Conservation (phyloP, 2,797 vertebrate species). For the Peromyscus eremicus region DNA sequence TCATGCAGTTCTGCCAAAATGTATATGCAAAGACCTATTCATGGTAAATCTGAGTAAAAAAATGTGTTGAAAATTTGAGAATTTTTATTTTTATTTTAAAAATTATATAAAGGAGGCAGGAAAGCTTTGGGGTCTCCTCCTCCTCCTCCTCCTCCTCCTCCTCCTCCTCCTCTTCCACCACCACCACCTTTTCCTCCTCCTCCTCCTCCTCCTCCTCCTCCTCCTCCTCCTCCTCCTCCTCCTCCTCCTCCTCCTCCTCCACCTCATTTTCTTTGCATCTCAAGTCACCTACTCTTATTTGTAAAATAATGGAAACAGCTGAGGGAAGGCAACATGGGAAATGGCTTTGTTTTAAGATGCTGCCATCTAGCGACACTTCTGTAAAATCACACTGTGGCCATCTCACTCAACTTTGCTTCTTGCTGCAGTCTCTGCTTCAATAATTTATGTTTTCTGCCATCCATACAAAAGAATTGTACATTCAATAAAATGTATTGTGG, state of each 20-base stretch:
- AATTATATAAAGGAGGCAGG: background rate
- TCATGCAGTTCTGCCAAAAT: constrained; percentile 74
- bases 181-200: no score
- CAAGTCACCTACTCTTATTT: background rate
- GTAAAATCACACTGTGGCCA: constrained; percentile 2
- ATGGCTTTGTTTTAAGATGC: constrained; percentile 83
- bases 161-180: constrained; percentile 30
- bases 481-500: constrained; percentile 21
- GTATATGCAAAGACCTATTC: constrained; percentile 23
- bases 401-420: background rate
- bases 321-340: background rate
- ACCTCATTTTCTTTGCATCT: constrained; percentile 31
- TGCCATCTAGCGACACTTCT: constrained; percentile 88
- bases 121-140: constrained; percentile 23
- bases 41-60: constrained; percentile 68
- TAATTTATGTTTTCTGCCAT: constrained; percentile 52
- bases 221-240: fast-evolving
- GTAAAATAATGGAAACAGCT: constrained; percentile 78
- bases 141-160: fast-evolving
- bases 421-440: constrained; percentile 18
- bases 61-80: constrained; percentile 65
- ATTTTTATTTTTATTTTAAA: constrained; percentile 58
- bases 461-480: background rate
- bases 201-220: background rate
- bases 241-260: background rate